Base-by-base conservation (phyloP, 53 echinoderm and acorn worm species). In the Glandiceps talaboti region DNA sequence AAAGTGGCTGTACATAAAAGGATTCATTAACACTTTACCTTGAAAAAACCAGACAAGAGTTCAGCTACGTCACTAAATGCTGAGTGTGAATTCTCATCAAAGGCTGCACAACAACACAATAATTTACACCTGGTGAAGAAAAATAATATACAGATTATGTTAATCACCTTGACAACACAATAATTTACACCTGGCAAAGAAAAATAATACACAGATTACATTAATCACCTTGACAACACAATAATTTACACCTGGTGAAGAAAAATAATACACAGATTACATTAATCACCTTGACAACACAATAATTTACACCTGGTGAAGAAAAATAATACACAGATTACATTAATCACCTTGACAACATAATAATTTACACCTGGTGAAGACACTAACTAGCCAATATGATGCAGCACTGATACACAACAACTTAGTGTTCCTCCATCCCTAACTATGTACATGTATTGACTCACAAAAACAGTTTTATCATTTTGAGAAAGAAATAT, bases 21-120 rank as follows among this genome's bases (percentile, higher is more conserved):
- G 64, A 6, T 20, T 12, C 6, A 12, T 45, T 20, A 20, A 20
- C 64, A 45, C 87, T 89, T 88, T 77, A 97, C 97, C 64, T 93
- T 82, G 86, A 97, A 97, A n/a, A 97, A 82, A 79, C 84, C 79
- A 73, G 97, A 85, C 33, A 97, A 83, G n/a, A 93, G 87, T 31
- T 88, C 93, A 33, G 97, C 93, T 26, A 93, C 93, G 28, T 97
- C 97, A 32, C 91, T 84, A 87, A 91, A 97, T 27, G 91, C 97
- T 28, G 85, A 79, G 73, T 97, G 93, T 1, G 93, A 87, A 74
- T 93, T 97, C 74, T 88, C 97, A 84, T 97, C 97, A 73, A 80
- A 90, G 30, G 91, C 87, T 31, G 87, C 93, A 89, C 85, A 97
- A 73, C 89, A 97, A 80, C 97, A 97, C 27, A 91, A 80, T 84